Percentiles rank a stretch among this genome's conserved stretches.
Conservation (phyloP, 2,113 vertebrate genomes). For the Picathartes gymnocephalus region DNA sequence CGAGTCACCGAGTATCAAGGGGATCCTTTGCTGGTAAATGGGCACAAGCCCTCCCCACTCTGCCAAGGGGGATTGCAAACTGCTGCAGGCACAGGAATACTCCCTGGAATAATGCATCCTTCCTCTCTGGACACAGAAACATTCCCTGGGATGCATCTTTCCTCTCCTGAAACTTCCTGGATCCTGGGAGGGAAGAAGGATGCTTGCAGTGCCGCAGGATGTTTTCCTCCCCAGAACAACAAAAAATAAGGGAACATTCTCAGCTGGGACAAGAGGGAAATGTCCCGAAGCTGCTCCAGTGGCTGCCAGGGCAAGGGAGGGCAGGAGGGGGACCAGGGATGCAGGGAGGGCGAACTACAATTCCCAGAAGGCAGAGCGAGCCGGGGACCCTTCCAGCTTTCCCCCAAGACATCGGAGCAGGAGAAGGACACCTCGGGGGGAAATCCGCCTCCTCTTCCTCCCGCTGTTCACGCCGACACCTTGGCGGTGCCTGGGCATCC, state of each 20-base stretch:
- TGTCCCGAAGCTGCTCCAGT: not conserved
- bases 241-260: not conserved
- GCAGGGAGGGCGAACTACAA: not conserved
- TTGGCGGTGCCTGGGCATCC: not conserved
- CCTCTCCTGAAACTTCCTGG: not conserved
- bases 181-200: not conserved
- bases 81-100: not conserved
- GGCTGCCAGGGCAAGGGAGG: not conserved
- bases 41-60: not conserved
- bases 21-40: not conserved
- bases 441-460: not conserved
- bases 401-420: not conserved
- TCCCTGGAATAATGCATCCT: not conserved
- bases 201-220: not conserved
- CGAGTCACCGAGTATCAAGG: not conserved
- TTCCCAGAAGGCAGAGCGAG: slow-evolving; percentile 21
- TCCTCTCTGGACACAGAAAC: not conserved
- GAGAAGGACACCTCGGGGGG: not conserved
- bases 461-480: rapidly evolving
- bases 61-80: not conserved
- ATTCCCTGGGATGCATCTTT: not conserved
- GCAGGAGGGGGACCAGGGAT: not conserved
- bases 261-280: not conserved
- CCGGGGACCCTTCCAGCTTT: not conserved
- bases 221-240: not conserved